These are phyloP conservation scores for Egretta garzetta DNA, from an alignment of 2,113 vertebrate species.

Conservation along the genomic window DNA sequence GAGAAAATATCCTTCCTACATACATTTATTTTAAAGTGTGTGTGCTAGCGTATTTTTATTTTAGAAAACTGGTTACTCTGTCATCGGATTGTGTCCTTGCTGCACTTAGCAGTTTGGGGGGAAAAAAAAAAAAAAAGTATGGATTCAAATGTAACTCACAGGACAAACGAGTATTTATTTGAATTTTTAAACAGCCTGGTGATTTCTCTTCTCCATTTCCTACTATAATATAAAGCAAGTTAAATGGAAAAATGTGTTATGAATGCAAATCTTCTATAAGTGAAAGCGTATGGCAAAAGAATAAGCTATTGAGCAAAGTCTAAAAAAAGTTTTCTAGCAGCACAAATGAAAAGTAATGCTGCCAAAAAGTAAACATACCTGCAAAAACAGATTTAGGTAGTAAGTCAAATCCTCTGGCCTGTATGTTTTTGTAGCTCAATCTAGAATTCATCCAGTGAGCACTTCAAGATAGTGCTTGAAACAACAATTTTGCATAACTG, in stretches of 20 bases:
- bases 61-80: constrained; percentile 36
- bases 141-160: constrained; percentile 32
- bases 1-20: constrained; percentile 46
- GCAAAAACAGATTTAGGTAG: neutral
- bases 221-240: neutral
- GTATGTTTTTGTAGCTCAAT: neutral
- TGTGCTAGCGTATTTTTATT: constrained; percentile 25
- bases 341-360: neutral
- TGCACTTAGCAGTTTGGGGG: neutral
- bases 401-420: neutral
- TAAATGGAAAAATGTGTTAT: neutral
- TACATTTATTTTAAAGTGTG: constrained; percentile 1
- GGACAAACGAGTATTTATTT: constrained; percentile 36
- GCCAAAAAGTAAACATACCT: neutral
- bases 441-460: neutral
- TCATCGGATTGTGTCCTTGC: constrained; percentile 9
- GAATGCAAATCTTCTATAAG: neutral
- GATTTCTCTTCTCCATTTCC: neutral
- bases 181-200: constrained; percentile 28
- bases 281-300: neutral
- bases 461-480: neutral
- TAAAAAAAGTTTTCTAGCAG: neutral
- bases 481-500: neutral
- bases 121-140: no score
- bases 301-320: neutral